These are phyloP conservation scores for Palythoa grandiflora DNA, from an alignment of 92 coral and sea anemone genomes.

Conservation along the genomic window DNA sequence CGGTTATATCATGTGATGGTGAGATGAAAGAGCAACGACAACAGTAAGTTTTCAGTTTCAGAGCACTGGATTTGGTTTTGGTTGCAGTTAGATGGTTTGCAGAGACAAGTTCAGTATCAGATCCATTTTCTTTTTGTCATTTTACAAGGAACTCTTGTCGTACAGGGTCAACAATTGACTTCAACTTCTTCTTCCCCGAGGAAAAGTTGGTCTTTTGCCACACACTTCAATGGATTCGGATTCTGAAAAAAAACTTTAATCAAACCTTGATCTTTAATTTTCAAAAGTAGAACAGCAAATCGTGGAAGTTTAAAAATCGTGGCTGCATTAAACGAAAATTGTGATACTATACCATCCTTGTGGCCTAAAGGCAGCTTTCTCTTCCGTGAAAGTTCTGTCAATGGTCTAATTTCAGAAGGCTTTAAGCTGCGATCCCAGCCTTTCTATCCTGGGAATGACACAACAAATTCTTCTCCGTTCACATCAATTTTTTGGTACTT, in stretches of 20 bases:
- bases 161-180: not conserved
- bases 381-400: not conserved
- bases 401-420: not conserved
- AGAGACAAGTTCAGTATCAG: not conserved
- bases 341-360: not conserved
- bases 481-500: not conserved
- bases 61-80: not conserved
- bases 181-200: not conserved
- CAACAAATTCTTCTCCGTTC: not conserved
- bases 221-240: not conserved
- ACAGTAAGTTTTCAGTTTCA: not conserved
- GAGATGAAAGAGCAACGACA: not conserved
- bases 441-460: not conserved
- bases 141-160: not conserved
- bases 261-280: not conserved
- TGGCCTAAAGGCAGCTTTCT: slow-evolving; percentile 22
- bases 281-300: not conserved
- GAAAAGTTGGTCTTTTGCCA: not conserved
- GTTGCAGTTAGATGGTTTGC: not conserved
- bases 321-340: not conserved
- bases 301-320: not conserved
- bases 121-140: not conserved
- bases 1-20: not conserved
- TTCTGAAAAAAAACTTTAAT: not conserved
- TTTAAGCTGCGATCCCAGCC: not conserved